Evolutionary conservation across 2,113 vertebrate genomes (phyloP).

Genomic region (Trichomycterus rosablanca): DNA sequence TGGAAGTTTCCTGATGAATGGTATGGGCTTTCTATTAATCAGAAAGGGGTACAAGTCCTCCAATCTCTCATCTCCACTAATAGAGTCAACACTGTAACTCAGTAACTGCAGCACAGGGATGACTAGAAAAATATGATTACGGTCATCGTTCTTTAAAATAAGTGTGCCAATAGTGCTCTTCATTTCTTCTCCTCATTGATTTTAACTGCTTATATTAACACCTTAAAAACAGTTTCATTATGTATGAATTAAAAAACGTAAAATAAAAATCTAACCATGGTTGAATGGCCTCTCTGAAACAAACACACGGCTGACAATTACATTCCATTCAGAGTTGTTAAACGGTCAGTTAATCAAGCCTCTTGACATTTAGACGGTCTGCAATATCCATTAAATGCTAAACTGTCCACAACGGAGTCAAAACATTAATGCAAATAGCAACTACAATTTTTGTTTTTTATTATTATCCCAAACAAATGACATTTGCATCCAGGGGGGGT

Average conservation of each 20-base stretch:
- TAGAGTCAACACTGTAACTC: constrained; percentile 43
- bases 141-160: too few relatives aligned
- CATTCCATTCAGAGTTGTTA: not conserved
- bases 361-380: not conserved
- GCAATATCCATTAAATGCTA: constrained; percentile 13
- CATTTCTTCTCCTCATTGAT: too few relatives aligned
- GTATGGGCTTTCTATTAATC: constrained; percentile 51
- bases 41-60: constrained; percentile 37
- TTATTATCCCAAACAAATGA: too few relatives aligned
- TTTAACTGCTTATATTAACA: too few relatives aligned
- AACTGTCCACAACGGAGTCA: not conserved
- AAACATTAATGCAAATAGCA: not conserved
- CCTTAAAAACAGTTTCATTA: too few relatives aligned
- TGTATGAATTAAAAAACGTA: too few relatives aligned
- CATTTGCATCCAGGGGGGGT: too few relatives aligned
- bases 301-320: not conserved
- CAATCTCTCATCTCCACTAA: constrained; percentile 48
- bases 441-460: too few relatives aligned
- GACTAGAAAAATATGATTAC: constrained; percentile 22
- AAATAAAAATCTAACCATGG: too few relatives aligned
- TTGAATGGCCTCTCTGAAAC: not conserved
- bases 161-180: too few relatives aligned
- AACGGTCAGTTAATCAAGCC: not conserved
- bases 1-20: constrained; percentile 58
- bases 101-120: constrained; percentile 1